Base-by-base conservation (phyloP, 2,888 invertebrate genomes). In the Archaeoteleia sp. region DNA sequence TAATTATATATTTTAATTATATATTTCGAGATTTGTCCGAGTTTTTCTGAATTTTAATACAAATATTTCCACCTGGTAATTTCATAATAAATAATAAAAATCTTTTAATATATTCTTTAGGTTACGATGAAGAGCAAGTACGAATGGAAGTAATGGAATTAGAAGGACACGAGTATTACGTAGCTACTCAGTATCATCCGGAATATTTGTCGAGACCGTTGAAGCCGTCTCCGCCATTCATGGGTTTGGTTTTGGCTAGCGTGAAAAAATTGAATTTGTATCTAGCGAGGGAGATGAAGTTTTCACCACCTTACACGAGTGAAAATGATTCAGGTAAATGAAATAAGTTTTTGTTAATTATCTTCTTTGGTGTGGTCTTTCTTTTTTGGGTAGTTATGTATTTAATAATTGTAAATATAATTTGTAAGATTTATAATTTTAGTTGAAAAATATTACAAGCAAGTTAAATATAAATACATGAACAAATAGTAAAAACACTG, bases 131-230 rank as follows among this genome's bases (percentile, higher is more conserved):
- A 9, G 91, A 92, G n/a, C 90, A 92, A 54, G 89, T 91, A 55
- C 89, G 98, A 17, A 98, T 99, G 98, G 98, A 99, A 87, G 93
- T 98, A 23, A 89, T 96, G 40, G 93, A 95, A 79, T 87, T 98
- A 9, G 90, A 91, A 49, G 89, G 88, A 46, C 98, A 99, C 87
- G 94, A 94, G 0, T 99, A 94, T 86, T 99, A 94, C 83, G 94
- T 98, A 2, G 94, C 94, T 0, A 97, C 97, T 1, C 99, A 99
- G 86, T 99, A 93, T 87, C 99, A 99, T 86, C 99, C 99, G 0
- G 99, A 99, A 85, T 99, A 98, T 84, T 87, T 97, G 65, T 96
- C 96, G 0, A 88, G 97, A 1, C 97, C 97, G 0, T 86, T 97
- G 70, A 91, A 91, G 46, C 97, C 98, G 0, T 97, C 97, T 13